Evolutionary conservation across 2,888 invertebrate species (phyloP).

Genomic region (Dicranocentrus wangi): DNA sequence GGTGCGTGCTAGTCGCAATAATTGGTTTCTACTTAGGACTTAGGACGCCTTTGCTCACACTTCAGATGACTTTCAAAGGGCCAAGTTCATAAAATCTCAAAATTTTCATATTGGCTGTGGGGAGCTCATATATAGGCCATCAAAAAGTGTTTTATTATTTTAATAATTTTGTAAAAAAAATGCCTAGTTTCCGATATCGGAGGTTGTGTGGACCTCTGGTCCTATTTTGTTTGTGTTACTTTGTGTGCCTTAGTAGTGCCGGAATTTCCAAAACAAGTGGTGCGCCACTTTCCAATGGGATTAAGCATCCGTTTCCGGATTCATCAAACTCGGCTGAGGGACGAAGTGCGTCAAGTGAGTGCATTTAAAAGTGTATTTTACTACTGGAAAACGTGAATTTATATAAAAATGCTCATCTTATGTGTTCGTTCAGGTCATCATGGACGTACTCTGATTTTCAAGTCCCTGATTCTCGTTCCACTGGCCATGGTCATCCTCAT

Average conservation of each 20-base stretch:
- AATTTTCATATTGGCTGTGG: no score
- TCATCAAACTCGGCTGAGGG: slow-evolving; percentile 1
- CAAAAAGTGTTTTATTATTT: no score
- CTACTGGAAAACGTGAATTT: background rate
- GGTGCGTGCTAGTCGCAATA: slow-evolving; percentile 11
- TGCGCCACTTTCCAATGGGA: background rate
- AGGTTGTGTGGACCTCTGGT: slow-evolving; percentile 20
- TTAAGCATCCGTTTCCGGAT: background rate
- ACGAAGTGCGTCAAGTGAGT: slow-evolving; percentile 20
- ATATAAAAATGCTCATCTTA: background rate
- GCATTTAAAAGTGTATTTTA: background rate
- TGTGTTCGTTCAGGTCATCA: slow-evolving; percentile 15
- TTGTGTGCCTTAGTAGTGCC: background rate
- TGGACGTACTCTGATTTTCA: slow-evolving; percentile 54
- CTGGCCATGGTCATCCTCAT: slow-evolving; percentile 49
- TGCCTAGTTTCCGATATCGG: slow-evolving; percentile 17
- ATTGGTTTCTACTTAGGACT: no score
- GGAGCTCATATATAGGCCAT: no score
- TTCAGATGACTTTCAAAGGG: no score
- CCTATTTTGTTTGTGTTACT: background rate
- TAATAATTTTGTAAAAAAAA: no score
- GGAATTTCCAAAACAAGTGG: background rate
- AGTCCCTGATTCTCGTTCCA: slow-evolving; percentile 55
- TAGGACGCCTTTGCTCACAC: no score
- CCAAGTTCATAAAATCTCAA: no score